These are phyloP conservation scores for Aulostomus chinensis DNA, from an alignment of 2,797 vertebrate species.

Conservation along the genomic window DNA sequence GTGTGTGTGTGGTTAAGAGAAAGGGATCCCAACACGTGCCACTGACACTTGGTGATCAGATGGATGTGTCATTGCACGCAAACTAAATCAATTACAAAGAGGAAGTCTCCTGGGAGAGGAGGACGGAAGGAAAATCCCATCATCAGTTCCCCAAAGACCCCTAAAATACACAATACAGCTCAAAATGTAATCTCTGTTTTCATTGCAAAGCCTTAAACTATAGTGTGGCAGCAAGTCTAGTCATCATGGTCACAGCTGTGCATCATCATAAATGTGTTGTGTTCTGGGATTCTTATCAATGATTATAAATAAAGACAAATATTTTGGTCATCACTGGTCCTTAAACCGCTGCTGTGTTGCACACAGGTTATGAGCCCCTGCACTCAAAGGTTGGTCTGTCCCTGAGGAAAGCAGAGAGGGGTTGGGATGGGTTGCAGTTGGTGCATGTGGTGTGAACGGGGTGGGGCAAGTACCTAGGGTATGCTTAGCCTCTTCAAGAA, in stretches of 20 bases:
- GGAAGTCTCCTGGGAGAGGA: conserved; percentile 55
- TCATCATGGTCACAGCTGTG: background rate
- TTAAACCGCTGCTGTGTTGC: conserved; percentile 1
- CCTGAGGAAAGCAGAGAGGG: conserved; percentile 26
- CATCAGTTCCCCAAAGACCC: conserved; percentile 54
- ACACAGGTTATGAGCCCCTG: conserved; percentile 4
- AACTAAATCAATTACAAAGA: conserved; percentile 79
- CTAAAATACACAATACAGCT: conserved; percentile 62
- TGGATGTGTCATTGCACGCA: conserved; percentile 59
- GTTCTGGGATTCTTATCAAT: conserved; percentile 22
- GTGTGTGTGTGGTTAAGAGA: background rate
- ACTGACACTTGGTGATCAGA: conserved; percentile 46
- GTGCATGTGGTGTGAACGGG: conserved; percentile 31
- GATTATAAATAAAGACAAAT: conserved; percentile 29
- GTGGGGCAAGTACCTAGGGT: conserved; percentile 38
- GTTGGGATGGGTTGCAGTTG: conserved; percentile 15
- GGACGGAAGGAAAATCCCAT: conserved; percentile 4
- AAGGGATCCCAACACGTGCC: conserved; percentile 21
- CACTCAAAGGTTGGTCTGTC: conserved; percentile 37
- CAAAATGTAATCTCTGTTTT: conserved; percentile 61
- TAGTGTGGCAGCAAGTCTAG: background rate
- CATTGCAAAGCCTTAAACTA: conserved; percentile 27
- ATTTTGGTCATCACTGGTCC: conserved; percentile 18
- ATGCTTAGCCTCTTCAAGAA: conserved; percentile 52
- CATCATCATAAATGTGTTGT: background rate